Conservation (phyloP, 2,888 invertebrate genomes). For the Cheilosia grossa region DNA sequence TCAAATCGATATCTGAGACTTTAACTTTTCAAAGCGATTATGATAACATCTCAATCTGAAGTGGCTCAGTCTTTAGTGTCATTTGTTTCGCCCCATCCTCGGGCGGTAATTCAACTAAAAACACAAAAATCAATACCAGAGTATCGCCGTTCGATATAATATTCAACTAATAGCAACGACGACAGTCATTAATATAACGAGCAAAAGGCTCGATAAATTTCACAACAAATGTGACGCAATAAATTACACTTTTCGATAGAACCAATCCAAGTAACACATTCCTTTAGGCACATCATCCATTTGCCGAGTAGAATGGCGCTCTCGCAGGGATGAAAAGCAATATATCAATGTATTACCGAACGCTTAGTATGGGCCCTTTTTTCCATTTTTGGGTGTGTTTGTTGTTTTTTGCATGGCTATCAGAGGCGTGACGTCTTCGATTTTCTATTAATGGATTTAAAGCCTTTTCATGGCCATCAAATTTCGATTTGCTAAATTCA, state of each 20-base stretch:
- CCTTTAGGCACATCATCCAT: conserved; percentile 23
- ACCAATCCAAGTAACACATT: conserved; percentile 35
- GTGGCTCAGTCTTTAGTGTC: conserved; percentile 11
- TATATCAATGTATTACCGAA: conserved; percentile 65
- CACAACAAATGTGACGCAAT: conserved; percentile 67
- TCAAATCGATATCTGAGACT: conserved; percentile 9
- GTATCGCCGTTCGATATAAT: conserved; percentile 19
- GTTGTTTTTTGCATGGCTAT: conserved; percentile 7
- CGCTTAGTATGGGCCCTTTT: conserved; percentile 55
- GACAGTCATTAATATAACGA: conserved; percentile 59
- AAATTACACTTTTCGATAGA: conserved; percentile 56
- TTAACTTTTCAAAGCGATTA: conserved; percentile 13
- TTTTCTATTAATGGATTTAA: conserved; percentile 72
- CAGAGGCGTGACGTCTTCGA: conserved; percentile 52
- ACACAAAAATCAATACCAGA: conserved; percentile 16
- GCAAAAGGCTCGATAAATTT: conserved; percentile 56
- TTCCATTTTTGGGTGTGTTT: background rate
- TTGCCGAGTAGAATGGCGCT: background rate
- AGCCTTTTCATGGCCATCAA: conserved; percentile 68
- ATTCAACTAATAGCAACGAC: conserved; percentile 55
- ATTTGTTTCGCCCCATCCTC: conserved; percentile 1
- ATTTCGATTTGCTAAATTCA: conserved; percentile 62
- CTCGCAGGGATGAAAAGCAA: conserved; percentile 46
- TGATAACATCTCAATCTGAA: conserved; percentile 15
- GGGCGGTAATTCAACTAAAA: background rate